Base-by-base conservation (phyloP, 2,797 vertebrate species). In the Gouania willdenowi region DNA sequence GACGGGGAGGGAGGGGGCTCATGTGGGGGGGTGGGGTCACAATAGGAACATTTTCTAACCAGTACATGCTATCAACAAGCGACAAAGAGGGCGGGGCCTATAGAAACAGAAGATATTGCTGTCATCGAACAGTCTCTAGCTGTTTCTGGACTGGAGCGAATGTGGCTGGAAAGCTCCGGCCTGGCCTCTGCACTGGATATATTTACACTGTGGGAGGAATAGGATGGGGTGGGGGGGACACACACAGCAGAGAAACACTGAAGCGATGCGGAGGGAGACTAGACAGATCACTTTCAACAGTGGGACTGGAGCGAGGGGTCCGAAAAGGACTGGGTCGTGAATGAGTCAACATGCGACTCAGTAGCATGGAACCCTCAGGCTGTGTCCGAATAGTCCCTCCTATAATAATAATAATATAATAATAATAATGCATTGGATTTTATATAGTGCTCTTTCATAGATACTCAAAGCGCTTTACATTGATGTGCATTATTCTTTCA, bases 31-130 rank as follows among this genome's bases (percentile, higher is more conserved):
- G 68, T 80, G 81, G 78, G 84, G 46, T 87, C 82, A 91, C 87
- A 67, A 91, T 83, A 86, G 83, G 79, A 84, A 89, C 86, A 88
- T 86, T 74, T n/a, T 87, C 87, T 89, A 89, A 89, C 85, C 85
- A 66, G 85, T 84, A 89, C 89, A 91, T 90, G 89, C 89, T 89
- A 91, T 91, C 83, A 88, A 91, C 89, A 90, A 90, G 88, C 83
- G 79, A 91, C 85, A 77, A 75, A 82, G 76, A 71, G 55, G 75
- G 76, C 65, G 75, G 71, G 62, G 70, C 44, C n/a, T 70, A 79
- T 75, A 43, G 50, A 75, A 74, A 68, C 71, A 69, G 64, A 76
- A 71, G 71, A 81, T 36, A 10, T 58, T 32, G 50, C 59, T 66
- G 71, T 61, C 70, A 41, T 22, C 12, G 40, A 66, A 72, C 69